Evolutionary conservation across 2,113 vertebrate genomes (phyloP), one percentile per base, ranked within the genome.

Genomic region (Barbus barbus): DNA sequence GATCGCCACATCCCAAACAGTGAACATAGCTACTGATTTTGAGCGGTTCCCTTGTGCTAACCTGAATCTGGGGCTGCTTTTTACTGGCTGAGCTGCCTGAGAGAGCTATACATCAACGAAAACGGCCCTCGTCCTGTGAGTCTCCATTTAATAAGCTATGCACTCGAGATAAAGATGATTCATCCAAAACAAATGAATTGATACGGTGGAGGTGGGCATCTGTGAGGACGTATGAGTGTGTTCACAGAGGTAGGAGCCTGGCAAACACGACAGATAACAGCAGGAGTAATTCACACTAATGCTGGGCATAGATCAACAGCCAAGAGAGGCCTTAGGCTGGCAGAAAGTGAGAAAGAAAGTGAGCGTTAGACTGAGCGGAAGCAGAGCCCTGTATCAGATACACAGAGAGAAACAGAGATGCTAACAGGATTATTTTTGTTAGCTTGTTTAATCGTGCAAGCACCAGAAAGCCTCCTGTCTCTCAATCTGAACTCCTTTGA

Each of bases 241-340:
- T 85, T 81, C 58, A 78, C 58, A 58, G 76, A 51, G 31, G 69
- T 28, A n/a, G 79, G 83, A 77, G 73, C 44, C 73, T 88, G 82
- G 82, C 87, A 82, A 67, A 58, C 12, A 22, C 69, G 13, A 72
- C 78, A 83, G 84, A 88, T 86, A 74, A 84, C 82, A 84, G 73
- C 72, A 53, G 33, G 79, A 61, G 65, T 84, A 77, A 86, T 79
- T 86, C 65, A 73, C 84, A 86, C 78, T 86, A 88, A 88, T 86
- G 74, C 65, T 65, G 53, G 41, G 28, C 41, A 83, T 86, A 83
- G 60, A 82, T 86, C 82, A 84, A 48, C 16, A 20, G 67, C 38
- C 56, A 46, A 38, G 46, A 81, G 72, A 78, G 74, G 53, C 18
- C 60, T 7, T 82, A 22, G 53, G 60, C 56, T 65, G 71, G 72